These are phyloP conservation scores for Lateolabrax maculatus DNA, from an alignment of 2,797 vertebrate species.

Conservation along the genomic window DNA sequence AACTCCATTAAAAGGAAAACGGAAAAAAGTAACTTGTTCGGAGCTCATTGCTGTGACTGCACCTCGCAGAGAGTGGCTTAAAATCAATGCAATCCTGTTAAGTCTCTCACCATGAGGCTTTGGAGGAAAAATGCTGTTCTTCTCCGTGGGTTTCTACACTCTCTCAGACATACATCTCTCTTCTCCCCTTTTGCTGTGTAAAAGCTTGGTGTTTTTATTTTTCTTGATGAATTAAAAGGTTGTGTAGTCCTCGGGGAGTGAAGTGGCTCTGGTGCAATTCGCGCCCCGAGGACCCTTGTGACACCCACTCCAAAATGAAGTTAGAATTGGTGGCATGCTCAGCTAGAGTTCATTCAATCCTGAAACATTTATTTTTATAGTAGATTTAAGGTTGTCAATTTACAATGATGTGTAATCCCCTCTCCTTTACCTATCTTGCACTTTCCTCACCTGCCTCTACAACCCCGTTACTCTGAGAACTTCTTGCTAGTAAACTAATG, in stretches of 20 bases:
- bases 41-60: constrained; percentile 42
- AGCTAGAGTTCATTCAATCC: not conserved
- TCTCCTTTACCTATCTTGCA: not conserved
- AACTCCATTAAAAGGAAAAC: constrained; percentile 49
- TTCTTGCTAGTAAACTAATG: constrained; percentile 42
- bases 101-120: constrained; percentile 43
- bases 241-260: constrained; percentile 7
- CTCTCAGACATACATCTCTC: constrained; percentile 31
- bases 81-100: constrained; percentile 60
- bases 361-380: not conserved
- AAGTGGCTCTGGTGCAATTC: not conserved
- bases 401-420: not conserved
- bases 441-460: constrained; percentile 17
- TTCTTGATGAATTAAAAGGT: constrained; percentile 49
- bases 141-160: constrained; percentile 36
- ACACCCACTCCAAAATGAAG: not conserved
- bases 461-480: constrained; percentile 21
- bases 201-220: constrained; percentile 17
- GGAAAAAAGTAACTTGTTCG: constrained; percentile 33
- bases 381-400: not conserved
- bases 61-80: constrained; percentile 36
- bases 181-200: not conserved
- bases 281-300: constrained; percentile 20
- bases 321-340: not conserved
- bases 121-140: constrained; percentile 35